Conservation (phyloP, 1,140 invertebrate genomes). For the Heliconius nattereri region DNA sequence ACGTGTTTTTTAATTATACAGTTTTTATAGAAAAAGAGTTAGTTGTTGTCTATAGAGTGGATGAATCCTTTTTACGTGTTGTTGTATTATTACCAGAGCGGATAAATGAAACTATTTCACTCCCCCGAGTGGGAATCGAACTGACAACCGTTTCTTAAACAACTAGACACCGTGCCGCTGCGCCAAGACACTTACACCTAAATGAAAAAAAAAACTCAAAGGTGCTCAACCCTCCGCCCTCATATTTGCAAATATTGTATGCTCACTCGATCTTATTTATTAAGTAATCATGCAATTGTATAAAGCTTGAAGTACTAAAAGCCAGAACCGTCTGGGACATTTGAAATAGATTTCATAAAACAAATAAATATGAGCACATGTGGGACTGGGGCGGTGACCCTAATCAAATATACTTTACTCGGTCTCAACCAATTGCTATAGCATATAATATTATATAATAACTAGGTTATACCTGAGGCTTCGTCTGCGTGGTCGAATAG, state of each 20-base stretch:
- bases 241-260: neutral
- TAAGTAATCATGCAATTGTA: neutral
- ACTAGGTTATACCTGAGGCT: too few relatives aligned
- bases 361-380: slow-evolving; percentile 59
- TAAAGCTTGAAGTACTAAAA: slow-evolving; percentile 3
- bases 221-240: neutral
- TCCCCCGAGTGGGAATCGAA: too few relatives aligned
- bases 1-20: neutral
- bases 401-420: slow-evolving; percentile 70
- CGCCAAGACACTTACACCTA: too few relatives aligned
- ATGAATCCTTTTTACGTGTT: neutral
- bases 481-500: too few relatives aligned
- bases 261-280: neutral
- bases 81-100: too few relatives aligned
- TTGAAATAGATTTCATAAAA: slow-evolving; percentile 56
- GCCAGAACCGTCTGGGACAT: neutral
- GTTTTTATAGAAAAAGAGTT: neutral
- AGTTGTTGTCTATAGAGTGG: neutral
- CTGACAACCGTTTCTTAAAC: too few relatives aligned
- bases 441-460: slow-evolving; percentile 2
- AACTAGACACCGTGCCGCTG: too few relatives aligned
- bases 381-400: slow-evolving; percentile 50
- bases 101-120: too few relatives aligned
- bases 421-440: slow-evolving; percentile 29
- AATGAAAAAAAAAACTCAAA: too few relatives aligned